Base-by-base conservation (phyloP, 2,113 vertebrate species). In the Pedetes capensis region DNA sequence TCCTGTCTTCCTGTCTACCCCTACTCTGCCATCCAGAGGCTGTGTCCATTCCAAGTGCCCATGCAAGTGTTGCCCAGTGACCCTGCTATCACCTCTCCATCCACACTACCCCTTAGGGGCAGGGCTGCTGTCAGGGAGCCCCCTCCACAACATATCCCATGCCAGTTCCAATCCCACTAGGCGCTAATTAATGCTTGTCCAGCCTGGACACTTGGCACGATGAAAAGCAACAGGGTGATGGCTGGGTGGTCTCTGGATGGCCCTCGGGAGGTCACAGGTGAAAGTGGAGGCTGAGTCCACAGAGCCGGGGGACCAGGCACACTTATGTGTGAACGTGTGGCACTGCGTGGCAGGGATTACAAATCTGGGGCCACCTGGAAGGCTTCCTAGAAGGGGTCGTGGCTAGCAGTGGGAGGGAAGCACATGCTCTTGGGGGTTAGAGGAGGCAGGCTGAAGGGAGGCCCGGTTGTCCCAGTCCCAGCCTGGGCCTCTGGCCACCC, bases 351-450 rank as follows among this genome's bases (percentile, higher is more conserved):
- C 25, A 71, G 51, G 57, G 51, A 53, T 75, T 37, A 53, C 42
- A 63, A 68, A 27, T 44, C 92, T 87, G 27, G 14, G 76, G 37
- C 53, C n/a, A 39, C 47, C 59, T 0, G 42, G 93, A 93, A 92
- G 80, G 12, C 96, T 96, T 93, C 94, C 80, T 87, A 92, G 80
- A 96, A 51, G 89, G 29, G 63, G 32, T 76, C 64, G 71, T 39
- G 53, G 10, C 27, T 13, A 44, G 59, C 79, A 61, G 51, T 42
- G 82, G 64, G 39, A 76, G 63, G 29, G 68, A 80, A 27, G 23
- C 63, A 27, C 14, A 86, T 59, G 53, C 80, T 66, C 64, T 76
- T 25, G 16, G 23, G 61, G 34, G 47, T 13, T 57, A 61, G 49
- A 22, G 14, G 39, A 79, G 17, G 25, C 53, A n/a, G n/a, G 75